A percentile compares a stretch with the other conserved stretches of the same genome.
These are phyloP conservation scores for Sparidentex hasta DNA, from an alignment of 2,797 vertebrate genomes.

Conservation along the genomic window DNA sequence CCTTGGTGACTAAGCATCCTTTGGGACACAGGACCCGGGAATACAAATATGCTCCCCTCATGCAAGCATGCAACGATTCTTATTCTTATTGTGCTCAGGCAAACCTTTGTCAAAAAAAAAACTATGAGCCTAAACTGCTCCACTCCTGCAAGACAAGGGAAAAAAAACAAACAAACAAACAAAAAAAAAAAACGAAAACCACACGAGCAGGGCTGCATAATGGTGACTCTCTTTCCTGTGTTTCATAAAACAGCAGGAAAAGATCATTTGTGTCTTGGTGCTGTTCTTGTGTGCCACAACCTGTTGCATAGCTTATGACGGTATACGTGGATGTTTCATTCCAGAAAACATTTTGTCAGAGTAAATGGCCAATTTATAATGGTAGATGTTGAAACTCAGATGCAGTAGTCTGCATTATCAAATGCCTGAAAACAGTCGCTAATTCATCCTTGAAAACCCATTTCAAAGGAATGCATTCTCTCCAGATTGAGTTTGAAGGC, in stretches of 20 bases:
- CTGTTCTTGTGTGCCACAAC: background rate
- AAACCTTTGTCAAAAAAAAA: slow-evolving; percentile 37
- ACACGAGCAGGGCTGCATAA: background rate
- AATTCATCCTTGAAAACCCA: slow-evolving; percentile 5
- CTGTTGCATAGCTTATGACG: slow-evolving; percentile 3
- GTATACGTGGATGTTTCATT: slow-evolving; percentile 7
- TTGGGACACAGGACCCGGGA: no score
- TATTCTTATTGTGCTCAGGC: slow-evolving; percentile 21
- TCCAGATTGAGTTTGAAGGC: slow-evolving; percentile 16
- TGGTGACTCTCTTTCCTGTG: slow-evolving; percentile 9
- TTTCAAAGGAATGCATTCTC: background rate
- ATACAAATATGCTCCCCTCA: background rate
- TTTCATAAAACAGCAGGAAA: slow-evolving; percentile 7
- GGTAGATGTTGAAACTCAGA: background rate
- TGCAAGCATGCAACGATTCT: background rate
- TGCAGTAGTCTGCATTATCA: background rate
- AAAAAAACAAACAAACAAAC: background rate
- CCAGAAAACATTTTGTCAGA: background rate
- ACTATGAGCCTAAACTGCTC: slow-evolving; percentile 23
- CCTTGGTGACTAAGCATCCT: no score
- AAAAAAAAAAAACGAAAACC: background rate
- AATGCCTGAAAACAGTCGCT: slow-evolving; percentile 1
- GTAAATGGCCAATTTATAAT: background rate
- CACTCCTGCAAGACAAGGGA: background rate
- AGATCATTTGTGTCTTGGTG: background rate